Evolutionary conservation across 2,888 invertebrate genomes (phyloP).

Genomic region (Drosophila aldrichi): DNA sequence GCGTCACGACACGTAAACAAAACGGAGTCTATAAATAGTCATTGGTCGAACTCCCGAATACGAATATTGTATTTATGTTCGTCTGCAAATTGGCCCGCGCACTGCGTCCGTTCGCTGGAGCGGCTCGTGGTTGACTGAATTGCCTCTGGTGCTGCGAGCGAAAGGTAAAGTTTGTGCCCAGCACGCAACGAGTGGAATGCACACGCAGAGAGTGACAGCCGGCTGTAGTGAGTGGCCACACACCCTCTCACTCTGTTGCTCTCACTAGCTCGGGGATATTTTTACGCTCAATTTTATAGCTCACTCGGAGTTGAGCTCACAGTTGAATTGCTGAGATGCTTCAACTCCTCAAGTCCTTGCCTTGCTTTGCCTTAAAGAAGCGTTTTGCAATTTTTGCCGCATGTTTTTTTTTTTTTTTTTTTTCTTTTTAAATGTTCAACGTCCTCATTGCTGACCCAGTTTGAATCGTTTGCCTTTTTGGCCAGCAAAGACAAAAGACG

Average conservation of each 20-base stretch:
- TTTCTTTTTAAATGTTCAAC: conserved; percentile 35
- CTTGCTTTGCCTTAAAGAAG: conserved; percentile 44
- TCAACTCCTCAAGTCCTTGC: conserved; percentile 43
- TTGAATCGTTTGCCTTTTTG: conserved; percentile 43
- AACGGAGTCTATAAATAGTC: conserved; percentile 59
- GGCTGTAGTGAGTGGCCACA: conserved; percentile 28
- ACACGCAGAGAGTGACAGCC: conserved; percentile 26
- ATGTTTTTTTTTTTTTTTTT: conserved; percentile 34
- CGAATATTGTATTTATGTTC: background rate
- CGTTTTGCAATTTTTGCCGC: conserved; percentile 48
- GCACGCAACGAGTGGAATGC: conserved; percentile 29
- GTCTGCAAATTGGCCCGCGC: conserved; percentile 32
- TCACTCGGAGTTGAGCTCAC: conserved; percentile 15
- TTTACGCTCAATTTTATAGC: conserved; percentile 21
- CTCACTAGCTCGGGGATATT: conserved; percentile 28
- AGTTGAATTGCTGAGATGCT: background rate
- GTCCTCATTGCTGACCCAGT: conserved; percentile 65
- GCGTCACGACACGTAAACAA: conserved; percentile 71
- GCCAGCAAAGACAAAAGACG: conserved; percentile 37
- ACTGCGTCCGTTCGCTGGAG: conserved; percentile 65
- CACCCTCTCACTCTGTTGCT: conserved; percentile 1
- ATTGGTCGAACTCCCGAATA: conserved; percentile 39
- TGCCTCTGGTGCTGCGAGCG: conserved; percentile 34
- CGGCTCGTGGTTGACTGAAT: conserved; percentile 69
- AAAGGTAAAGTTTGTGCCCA: conserved; percentile 29